Percentiles rank a stretch among this genome's conserved stretches.
These are phyloP conservation scores for Athetis lepigone DNA, from an alignment of 2,888 invertebrate genomes.

Conservation along the genomic window DNA sequence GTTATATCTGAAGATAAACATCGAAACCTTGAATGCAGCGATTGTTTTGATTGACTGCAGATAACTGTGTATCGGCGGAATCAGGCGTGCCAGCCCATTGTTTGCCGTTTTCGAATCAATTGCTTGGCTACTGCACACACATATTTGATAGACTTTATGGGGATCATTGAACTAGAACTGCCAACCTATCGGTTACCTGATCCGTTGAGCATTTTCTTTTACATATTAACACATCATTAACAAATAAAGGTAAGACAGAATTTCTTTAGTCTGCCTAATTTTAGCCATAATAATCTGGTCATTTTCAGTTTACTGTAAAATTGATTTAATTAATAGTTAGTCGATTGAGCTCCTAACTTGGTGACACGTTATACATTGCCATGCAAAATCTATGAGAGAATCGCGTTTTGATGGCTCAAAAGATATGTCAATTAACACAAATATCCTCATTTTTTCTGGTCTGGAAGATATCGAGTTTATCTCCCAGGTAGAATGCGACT, in stretches of 20 bases:
- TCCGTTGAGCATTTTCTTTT: neutral
- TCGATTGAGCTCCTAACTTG: too few relatives aligned
- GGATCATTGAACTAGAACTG: neutral
- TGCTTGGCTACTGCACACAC: conserved; percentile 12
- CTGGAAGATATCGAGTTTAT: neutral
- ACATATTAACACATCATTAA: too few relatives aligned
- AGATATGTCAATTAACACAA: too few relatives aligned
- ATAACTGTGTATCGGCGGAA: conserved; percentile 42
- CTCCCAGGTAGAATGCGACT: neutral
- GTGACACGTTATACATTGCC: too few relatives aligned
- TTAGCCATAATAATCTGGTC: too few relatives aligned
- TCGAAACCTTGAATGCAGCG: conserved; percentile 41
- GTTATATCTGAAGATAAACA: conserved; percentile 33
- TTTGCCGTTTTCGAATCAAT: conserved; percentile 29
- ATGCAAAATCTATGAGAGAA: too few relatives aligned
- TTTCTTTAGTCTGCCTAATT: too few relatives aligned
- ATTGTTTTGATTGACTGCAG: conserved; percentile 46
- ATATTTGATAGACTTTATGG: conserved; percentile 11
- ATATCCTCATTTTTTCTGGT: too few relatives aligned
- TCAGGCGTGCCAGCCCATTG: conserved; percentile 40
- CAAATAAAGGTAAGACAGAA: too few relatives aligned
- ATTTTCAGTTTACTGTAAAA: too few relatives aligned
- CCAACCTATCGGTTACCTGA: neutral
- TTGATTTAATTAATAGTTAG: too few relatives aligned
- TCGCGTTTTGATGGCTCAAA: too few relatives aligned